These are phyloP conservation scores for Seira musarum DNA, from an alignment of 2,888 invertebrate species.

Conservation along the genomic window DNA sequence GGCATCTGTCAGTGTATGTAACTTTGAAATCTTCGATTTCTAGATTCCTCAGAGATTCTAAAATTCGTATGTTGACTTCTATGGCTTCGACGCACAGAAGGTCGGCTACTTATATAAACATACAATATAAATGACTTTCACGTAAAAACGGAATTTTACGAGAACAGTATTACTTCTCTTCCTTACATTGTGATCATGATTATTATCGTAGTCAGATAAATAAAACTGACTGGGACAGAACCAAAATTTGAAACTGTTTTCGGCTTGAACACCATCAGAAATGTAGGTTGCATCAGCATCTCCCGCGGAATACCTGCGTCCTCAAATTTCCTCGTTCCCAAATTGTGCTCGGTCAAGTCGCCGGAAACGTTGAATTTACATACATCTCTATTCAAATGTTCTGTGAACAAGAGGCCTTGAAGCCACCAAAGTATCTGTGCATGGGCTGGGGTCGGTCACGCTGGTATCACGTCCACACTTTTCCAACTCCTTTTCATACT, in stretches of 20 bases:
- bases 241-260: conserved; percentile 36
- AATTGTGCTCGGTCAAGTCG: conserved; percentile 39
- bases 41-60: no score
- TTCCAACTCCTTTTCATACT: conserved; percentile 78
- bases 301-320: conserved; percentile 31
- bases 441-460: conserved; percentile 25
- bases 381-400: conserved; percentile 36
- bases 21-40: conserved; percentile 14
- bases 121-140: no score
- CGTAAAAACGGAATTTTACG: no score
- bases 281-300: conserved; percentile 35
- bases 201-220: conserved; percentile 36
- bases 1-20: not conserved
- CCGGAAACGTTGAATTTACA: conserved; percentile 38
- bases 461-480: conserved; percentile 31
- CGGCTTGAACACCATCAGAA: conserved; percentile 30
- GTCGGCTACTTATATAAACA: no score
- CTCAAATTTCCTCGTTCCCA: conserved; percentile 30
- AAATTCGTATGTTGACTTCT: no score
- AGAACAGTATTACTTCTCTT: no score
- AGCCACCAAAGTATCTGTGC: conserved; percentile 12
- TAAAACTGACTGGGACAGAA: conserved; percentile 35
- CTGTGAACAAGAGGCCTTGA: conserved; percentile 32
- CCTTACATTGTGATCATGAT: conserved; percentile 35
- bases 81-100: conserved; percentile 4